Evolutionary conservation across 2,888 invertebrate genomes (phyloP).

Genomic region (Kuschelorhynchus macadamiae): DNA sequence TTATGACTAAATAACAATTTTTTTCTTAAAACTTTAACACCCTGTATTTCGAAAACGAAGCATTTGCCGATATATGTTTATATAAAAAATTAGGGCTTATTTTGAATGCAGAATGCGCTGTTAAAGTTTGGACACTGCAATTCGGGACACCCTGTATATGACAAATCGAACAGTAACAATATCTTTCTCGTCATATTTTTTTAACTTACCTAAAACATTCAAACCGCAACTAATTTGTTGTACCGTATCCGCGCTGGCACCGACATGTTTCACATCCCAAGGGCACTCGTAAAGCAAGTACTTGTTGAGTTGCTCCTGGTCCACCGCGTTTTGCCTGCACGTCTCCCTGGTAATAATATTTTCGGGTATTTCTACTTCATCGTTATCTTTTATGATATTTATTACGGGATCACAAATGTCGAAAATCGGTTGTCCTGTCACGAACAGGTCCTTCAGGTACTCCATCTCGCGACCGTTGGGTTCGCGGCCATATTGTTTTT

Average conservation of each 20-base stretch:
- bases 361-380: conserved; percentile 64
- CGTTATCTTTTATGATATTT: conserved; percentile 60
- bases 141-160: too few species aligned
- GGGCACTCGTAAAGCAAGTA: conserved; percentile 72
- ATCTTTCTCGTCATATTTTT: too few species aligned
- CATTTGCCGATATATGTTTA: too few species aligned
- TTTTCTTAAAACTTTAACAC: too few species aligned
- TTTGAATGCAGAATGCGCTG: too few species aligned
- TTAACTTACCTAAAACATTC: conserved; percentile 59
- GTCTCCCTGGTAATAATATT: conserved; percentile 70
- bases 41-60: too few species aligned
- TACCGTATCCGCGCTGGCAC: conserved; percentile 53
- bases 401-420: conserved; percentile 69
- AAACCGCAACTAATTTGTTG: conserved; percentile 57
- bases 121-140: too few species aligned
- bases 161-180: too few species aligned
- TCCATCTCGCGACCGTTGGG: conserved; percentile 70
- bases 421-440: conserved; percentile 72
- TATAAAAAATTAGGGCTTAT: too few species aligned
- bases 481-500: conserved; percentile 63
- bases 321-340: conserved; percentile 71
- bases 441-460: conserved; percentile 74
- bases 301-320: conserved; percentile 72
- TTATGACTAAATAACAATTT: too few species aligned
- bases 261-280: conserved; percentile 71